Evolutionary conservation across 1,140 invertebrate genomes (phyloP), one percentile per base, ranked within the genome.

Genomic region (Drosophila fuyamai): DNA sequence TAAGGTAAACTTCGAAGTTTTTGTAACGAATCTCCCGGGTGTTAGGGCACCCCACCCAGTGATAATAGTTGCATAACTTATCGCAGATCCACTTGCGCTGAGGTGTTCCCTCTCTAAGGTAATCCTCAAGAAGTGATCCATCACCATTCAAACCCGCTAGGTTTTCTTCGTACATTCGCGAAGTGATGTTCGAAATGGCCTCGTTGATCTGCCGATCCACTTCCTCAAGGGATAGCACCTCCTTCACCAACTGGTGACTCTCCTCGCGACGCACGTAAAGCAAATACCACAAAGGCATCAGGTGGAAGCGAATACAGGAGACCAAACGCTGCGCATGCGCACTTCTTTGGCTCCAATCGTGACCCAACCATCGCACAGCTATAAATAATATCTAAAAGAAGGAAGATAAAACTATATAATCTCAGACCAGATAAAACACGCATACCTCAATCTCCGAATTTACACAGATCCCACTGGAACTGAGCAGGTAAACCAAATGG

Each of bases 381-480:
- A 65, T 70, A 27, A 81, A 86, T 7, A 86, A 41, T 14, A 85
- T 51, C 80, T 84, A 32, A 5, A 58, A 10, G 6, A 13, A 35
- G 5, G 4, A 18, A 16, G 23, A 12, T 12, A 38, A 38, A 38
- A 8, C 29, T 38, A 13, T 12, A 38, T 38, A 38, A 12, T 38
- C 9, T 3, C 36, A 38, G 10, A 38, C 13, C 2, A 38, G 10
- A 10, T 12, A 12, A 38, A 38, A 12, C 0, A 0, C 10, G 4
- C 36, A 12, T 2, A 96, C 95, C 95, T 96, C 88, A 95, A 79
- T 35, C 74, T 90, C 88, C 8, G 81, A 73, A 47, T 90, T 95
- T 0, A 96, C 94, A 74, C 94, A 94, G 65, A 96, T 95, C 56
- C 95, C 94, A 90, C 95, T 95, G 0, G 96, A 96, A 32, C 93